Conservation (phyloP, 2,113 vertebrate species). For the Danio rerio region GRCz12tu NC_133197.1:16721501-16722000, state of each 20-base stretch:
- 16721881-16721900: slow-evolving; percentile 57
- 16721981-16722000: slow-evolving; percentile 13
- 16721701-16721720: slow-evolving; percentile 31
- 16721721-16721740: slow-evolving; percentile 7
- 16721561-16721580: background rate
- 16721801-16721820: slow-evolving; percentile 44
- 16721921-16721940: background rate
- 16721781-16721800: slow-evolving; percentile 35
- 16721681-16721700: slow-evolving; percentile 56
- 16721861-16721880: slow-evolving; percentile 63
- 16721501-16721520: slow-evolving; percentile 41
- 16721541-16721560: slow-evolving; percentile 34
- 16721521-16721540: slow-evolving; percentile 62
- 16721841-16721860: slow-evolving; percentile 56
- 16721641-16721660: slow-evolving; percentile 2
- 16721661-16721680: slow-evolving; percentile 10
- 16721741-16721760: slow-evolving; percentile 9
- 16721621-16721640: slow-evolving; percentile 20
- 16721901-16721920: slow-evolving; percentile 53
- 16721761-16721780: slow-evolving; percentile 37
- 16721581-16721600: background rate
- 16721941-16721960: background rate
- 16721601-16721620: background rate
- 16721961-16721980: slow-evolving; percentile 11
- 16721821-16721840: slow-evolving; percentile 54